phyloP scores from a whole-genome alignment of 2,888 invertebrate species.

The Poecilobothrus nobilitatus region DNA sequence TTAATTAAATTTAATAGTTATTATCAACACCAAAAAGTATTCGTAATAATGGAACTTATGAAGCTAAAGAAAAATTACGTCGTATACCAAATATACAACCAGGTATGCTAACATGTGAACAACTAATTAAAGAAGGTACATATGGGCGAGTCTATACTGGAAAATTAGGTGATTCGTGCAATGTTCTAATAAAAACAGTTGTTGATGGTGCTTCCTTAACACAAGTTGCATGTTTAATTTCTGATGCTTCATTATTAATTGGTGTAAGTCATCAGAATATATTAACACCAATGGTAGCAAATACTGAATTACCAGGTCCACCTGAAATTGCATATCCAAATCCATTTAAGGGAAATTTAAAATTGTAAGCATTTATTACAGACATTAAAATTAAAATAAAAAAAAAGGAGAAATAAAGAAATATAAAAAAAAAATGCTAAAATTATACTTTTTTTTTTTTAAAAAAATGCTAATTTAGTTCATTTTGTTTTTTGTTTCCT shows the following conservation, averaged over 20 bases:
- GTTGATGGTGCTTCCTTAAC: constrained; percentile 53
- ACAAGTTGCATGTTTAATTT: constrained; percentile 51
- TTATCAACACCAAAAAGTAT: constrained; percentile 17
- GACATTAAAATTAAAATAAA: background rate
- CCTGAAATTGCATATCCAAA: constrained; percentile 56
- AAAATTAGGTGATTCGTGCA: constrained; percentile 45
- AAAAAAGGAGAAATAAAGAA: background rate
- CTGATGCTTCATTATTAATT: constrained; percentile 55
- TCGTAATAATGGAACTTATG: constrained; percentile 10
- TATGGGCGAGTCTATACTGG: constrained; percentile 49
- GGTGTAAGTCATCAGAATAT: constrained; percentile 55
- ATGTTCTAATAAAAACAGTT: constrained; percentile 59
- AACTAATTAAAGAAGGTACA: constrained; percentile 50
- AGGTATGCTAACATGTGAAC: constrained; percentile 43
- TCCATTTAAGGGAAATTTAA: constrained; percentile 51
- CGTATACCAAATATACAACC: constrained; percentile 44
- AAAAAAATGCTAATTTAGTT: background rate
- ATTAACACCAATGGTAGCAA: constrained; percentile 49
- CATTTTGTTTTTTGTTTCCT: background rate
- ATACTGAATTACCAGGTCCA: constrained; percentile 31
- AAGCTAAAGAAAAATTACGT: constrained; percentile 47
- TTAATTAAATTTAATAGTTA: background rate
- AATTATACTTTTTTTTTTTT: too few species aligned
- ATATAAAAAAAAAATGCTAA: background rate
- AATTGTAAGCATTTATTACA: constrained; percentile 39